phyloP scores from a whole-genome alignment of 2,797 vertebrate species.

The Xenentodon cancila region DNA sequence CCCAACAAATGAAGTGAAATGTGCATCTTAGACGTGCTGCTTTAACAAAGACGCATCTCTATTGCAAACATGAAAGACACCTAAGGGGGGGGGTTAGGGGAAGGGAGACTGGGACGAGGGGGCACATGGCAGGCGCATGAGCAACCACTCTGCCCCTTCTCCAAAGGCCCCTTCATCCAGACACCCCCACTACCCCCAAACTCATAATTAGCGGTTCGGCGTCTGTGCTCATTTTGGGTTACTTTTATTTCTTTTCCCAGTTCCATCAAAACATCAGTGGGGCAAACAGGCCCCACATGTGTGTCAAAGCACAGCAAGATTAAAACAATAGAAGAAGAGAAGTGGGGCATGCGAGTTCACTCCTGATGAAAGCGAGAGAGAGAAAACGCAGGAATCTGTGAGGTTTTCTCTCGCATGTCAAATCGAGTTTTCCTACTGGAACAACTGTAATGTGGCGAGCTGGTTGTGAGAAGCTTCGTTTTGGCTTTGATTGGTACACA shows the following conservation, averaged over 20 bases:
- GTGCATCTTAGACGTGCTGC: conserved; percentile 27
- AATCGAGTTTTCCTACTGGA: conserved; percentile 50
- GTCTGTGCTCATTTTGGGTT: conserved; percentile 57
- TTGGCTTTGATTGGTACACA: conserved; percentile 27
- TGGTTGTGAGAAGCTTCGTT: conserved; percentile 43
- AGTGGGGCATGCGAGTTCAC: conserved; percentile 59
- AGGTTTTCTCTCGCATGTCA: conserved; percentile 54
- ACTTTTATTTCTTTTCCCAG: conserved; percentile 65
- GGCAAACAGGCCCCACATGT: conserved; percentile 64
- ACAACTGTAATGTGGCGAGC: conserved; percentile 18
- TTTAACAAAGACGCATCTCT: conserved; percentile 21
- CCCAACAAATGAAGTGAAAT: conserved; percentile 9
- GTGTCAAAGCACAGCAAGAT: conserved; percentile 30
- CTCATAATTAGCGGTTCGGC: conserved; percentile 63
- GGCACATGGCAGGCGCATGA: conserved; percentile 46
- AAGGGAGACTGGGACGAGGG: conserved; percentile 17
- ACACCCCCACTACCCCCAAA: neutral
- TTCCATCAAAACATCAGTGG: conserved; percentile 58
- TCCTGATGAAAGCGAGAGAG: conserved; percentile 55
- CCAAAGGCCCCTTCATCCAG: neutral
- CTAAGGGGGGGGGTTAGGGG: conserved; percentile 16
- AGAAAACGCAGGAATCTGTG: conserved; percentile 61
- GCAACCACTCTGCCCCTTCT: conserved; percentile 11
- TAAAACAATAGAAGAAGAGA: conserved; percentile 69
- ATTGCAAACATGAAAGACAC: conserved; percentile 42